These are phyloP conservation scores for Xenus cinereus DNA, from an alignment of 2,113 vertebrate species.

Conservation along the genomic window DNA sequence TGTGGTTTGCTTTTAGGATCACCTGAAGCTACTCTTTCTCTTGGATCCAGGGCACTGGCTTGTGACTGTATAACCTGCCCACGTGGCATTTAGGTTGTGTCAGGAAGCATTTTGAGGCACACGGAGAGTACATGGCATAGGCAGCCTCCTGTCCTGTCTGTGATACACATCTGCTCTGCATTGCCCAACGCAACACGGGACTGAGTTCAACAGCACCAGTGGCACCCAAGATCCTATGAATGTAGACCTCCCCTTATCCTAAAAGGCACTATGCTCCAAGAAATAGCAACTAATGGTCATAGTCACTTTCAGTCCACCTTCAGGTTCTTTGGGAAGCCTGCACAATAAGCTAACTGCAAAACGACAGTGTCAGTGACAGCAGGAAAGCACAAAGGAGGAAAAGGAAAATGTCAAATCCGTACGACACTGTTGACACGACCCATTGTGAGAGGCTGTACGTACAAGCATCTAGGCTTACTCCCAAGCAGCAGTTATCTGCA, in stretches of 20 bases:
- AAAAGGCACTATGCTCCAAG: not conserved
- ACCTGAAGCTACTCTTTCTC: not conserved
- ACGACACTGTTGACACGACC: not conserved
- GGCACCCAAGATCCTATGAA: not conserved
- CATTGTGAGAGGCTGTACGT: not conserved
- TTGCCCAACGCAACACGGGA: not conserved
- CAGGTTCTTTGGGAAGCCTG: not conserved
- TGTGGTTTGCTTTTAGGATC: not conserved
- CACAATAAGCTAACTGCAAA: not conserved
- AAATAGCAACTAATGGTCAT: not conserved
- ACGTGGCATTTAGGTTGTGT: not conserved
- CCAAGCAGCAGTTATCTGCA: not conserved
- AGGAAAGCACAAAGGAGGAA: not conserved
- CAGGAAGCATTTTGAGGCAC: not conserved
- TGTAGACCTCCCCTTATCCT: not conserved
- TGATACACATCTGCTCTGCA: not conserved
- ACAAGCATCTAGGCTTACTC: not conserved
- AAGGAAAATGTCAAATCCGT: not conserved
- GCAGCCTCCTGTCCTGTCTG: not conserved
- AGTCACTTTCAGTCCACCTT: not conserved
- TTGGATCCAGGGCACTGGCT: not conserved
- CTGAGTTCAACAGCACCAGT: not conserved
- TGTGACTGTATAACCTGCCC: not conserved
- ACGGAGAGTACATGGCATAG: accelerated
- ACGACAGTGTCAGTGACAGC: not conserved